These are phyloP conservation scores for Malurus splendens DNA, from an alignment of 2,797 vertebrate genomes.

Conservation along the genomic window DNA sequence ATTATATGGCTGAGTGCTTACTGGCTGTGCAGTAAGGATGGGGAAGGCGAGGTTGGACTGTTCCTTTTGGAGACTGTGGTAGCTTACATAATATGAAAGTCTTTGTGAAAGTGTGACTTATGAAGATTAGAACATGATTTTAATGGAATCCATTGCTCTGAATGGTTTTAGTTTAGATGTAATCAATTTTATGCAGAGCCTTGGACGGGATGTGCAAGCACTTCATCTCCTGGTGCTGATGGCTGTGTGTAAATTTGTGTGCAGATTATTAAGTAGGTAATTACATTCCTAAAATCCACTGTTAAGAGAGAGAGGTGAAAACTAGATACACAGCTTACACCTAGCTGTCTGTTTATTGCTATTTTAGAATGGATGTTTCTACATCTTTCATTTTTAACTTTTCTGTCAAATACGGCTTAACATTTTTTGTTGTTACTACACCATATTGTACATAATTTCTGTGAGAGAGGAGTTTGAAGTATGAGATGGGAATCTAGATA, in stretches of 20 bases:
- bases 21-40: not conserved
- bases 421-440: not conserved
- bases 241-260: not conserved
- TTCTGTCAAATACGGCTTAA: not conserved
- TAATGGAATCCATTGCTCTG: not conserved
- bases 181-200: not conserved
- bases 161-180: not conserved
- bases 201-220: not conserved
- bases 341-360: not conserved
- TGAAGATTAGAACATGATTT: accelerated
- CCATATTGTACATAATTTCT: not conserved
- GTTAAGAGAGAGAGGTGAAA: not conserved
- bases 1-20: not conserved
- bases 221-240: not conserved
- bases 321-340: not conserved
- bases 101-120: not conserved
- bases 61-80: not conserved
- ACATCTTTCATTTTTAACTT: not conserved
- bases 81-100: not conserved
- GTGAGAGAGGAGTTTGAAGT: not conserved
- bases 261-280: not conserved
- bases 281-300: not conserved
- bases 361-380: not conserved
- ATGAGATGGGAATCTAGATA: not conserved
- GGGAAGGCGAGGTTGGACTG: not conserved